Conservation (phyloP, 2,113 vertebrate genomes). For the Motacilla tschutschensis region DNA sequence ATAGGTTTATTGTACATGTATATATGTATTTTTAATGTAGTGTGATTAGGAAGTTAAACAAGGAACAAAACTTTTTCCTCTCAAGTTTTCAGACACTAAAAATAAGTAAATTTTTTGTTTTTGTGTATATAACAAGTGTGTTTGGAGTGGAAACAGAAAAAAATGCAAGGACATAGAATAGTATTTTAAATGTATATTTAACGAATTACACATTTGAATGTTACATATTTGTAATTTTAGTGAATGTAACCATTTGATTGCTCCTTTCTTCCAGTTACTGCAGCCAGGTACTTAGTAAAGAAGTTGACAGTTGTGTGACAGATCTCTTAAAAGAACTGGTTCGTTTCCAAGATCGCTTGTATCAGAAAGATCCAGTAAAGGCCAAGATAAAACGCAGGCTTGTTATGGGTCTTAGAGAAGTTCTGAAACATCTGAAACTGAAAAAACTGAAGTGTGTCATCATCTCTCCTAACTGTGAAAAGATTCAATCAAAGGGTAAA, state of each 20-base stretch:
- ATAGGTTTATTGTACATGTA: not conserved
- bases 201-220: not conserved
- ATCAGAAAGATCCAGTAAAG: conserved; percentile 95
- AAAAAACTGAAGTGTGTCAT: conserved; percentile 91
- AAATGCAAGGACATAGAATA: not conserved
- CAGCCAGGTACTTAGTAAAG: conserved; percentile 93
- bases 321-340: conserved; percentile 90
- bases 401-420: conserved; percentile 94
- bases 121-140: not conserved
- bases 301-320: conserved; percentile 90
- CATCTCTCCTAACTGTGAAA: conserved; percentile 97
- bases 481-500: conserved; percentile 92
- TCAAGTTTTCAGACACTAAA: not conserved
- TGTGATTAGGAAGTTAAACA: not conserved
- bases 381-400: conserved; percentile 93
- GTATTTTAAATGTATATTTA: not conserved
- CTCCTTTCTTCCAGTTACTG: conserved; percentile 83
- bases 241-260: not conserved
- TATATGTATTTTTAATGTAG: not conserved
- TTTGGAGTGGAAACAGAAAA: not conserved
- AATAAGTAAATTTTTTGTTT: not conserved
- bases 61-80: not conserved
- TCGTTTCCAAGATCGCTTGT: conserved; percentile 95
- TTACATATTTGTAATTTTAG: not conserved
- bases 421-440: conserved; percentile 93